Evolutionary conservation across 2,113 vertebrate genomes (phyloP), one percentile per base, ranked within the genome.

Genomic region (Erpornis zantholeuca): DNA sequence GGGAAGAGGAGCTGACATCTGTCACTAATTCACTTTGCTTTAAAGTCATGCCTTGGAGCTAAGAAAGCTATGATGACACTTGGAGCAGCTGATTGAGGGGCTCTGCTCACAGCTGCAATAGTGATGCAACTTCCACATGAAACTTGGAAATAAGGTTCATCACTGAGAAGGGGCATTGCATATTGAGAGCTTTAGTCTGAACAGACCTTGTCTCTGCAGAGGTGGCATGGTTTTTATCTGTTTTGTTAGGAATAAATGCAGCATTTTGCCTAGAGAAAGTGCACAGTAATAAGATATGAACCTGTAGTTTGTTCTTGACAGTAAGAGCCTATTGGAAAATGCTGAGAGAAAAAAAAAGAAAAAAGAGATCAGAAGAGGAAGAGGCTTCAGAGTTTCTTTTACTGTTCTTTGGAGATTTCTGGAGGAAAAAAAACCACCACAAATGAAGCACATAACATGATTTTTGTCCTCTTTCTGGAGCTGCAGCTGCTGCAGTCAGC

Each of bases 401-500:
- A 44, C 40, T 71, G 15, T 45, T 85, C 50, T 69, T 84, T 19
- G 31, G 64, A 95, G 50, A 52, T 56, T 87, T 84, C 40, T 70
- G 82, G n/a, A 24, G 20, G 2, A 15, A 56, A 66, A 83, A 3
- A 25, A 33, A 27, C 38, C 60, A 59, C 27, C 66, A 33, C 49
- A 50, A 82, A 38, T 28, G 7, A 36, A 70, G 52, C 42, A 56
- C 25, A 11, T 61, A 49, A 69, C 4, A 10, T 3, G 6, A 49
- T 84, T 87, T 72, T 75, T 92, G 86, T 82, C 82, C 75, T 95
- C 61, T 70, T 90, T 85, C 42, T 82, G 86, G 56, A 96, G 79
- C 82, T 79, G 82, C 89, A 90, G 80, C 86, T 65, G 38, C 95
- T 90, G 82, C 86, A 79, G 75, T 88, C 66, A 31, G 25, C 47